Conservation (phyloP, 37 sponge, comb jelly and placozoan species). For the Geodia barretti region DNA sequence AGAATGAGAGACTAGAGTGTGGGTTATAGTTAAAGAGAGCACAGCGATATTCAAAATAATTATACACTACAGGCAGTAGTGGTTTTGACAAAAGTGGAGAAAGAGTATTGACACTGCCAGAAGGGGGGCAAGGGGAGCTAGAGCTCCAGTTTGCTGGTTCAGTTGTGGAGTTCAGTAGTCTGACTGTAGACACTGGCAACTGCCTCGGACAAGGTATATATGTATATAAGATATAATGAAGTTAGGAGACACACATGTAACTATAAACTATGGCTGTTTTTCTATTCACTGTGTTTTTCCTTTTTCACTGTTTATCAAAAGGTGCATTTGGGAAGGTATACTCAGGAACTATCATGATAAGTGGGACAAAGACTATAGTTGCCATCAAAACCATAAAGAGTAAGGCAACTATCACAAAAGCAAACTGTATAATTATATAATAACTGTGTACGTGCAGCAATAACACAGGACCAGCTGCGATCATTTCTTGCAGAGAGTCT, state of each 20-base stretch:
- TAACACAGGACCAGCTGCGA: background rate
- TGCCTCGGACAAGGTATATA: background rate
- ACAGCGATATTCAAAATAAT: no score
- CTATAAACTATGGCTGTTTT: background rate
- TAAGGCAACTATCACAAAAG: no score
- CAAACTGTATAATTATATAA: no score
- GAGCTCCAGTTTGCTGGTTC: background rate
- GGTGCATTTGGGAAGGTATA: conserved; percentile 36
- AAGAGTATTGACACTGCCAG: no score
- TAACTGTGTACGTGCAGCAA: no score
- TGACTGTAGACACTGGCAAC: background rate
- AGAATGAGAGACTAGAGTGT: no score
- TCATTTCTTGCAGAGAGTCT: conserved; percentile 28
- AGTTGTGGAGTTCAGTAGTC: background rate
- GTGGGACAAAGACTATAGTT: background rate
- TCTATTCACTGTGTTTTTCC: background rate
- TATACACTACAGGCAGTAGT: no score
- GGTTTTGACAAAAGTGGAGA: no score
- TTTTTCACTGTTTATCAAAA: background rate
- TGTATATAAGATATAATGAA: background rate
- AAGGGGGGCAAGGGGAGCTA: no score
- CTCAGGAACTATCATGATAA: background rate
- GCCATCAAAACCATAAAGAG: conserved; percentile 40
- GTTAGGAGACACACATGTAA: no score
- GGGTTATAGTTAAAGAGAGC: no score